These are phyloP conservation scores for Zaprionus kolodkinae DNA, from an alignment of 1,140 invertebrate species.

Conservation along the genomic window DNA sequence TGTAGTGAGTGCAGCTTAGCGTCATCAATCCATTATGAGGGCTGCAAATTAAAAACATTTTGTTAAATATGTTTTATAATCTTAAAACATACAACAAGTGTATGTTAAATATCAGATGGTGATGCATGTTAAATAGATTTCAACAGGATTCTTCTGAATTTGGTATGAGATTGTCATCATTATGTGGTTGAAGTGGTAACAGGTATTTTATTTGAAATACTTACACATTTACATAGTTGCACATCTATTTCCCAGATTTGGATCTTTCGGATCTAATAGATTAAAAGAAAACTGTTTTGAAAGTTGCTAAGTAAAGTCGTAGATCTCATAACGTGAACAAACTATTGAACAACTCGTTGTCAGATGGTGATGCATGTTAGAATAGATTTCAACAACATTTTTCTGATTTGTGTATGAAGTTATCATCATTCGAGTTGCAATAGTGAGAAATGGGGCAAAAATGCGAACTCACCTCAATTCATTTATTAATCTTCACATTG, in stretches of 20 bases:
- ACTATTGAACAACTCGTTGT: slow-evolving; percentile 19
- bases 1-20: no score
- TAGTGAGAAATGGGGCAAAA: background rate
- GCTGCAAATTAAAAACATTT: background rate
- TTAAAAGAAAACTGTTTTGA: background rate
- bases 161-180: slow-evolving; percentile 57
- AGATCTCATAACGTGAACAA: background rate
- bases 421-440: slow-evolving; percentile 54
- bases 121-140: slow-evolving; percentile 63
- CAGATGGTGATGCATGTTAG: slow-evolving; percentile 77
- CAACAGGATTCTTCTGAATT: slow-evolving; percentile 50
- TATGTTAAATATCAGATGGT: slow-evolving; percentile 50
- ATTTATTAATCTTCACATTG: background rate
- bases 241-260: background rate
- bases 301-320: background rate
- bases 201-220: no score
- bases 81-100: background rate
- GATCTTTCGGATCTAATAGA: background rate
- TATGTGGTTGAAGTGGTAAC: no score
- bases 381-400: slow-evolving; percentile 62
- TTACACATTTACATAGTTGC: background rate
- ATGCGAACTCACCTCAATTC: slow-evolving; percentile 1
- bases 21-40: background rate
- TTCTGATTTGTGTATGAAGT: slow-evolving; percentile 56
- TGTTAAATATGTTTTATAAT: background rate